Base-by-base conservation (phyloP, 1,140 invertebrate species). In the Archegozetes longisetosus region DNA sequence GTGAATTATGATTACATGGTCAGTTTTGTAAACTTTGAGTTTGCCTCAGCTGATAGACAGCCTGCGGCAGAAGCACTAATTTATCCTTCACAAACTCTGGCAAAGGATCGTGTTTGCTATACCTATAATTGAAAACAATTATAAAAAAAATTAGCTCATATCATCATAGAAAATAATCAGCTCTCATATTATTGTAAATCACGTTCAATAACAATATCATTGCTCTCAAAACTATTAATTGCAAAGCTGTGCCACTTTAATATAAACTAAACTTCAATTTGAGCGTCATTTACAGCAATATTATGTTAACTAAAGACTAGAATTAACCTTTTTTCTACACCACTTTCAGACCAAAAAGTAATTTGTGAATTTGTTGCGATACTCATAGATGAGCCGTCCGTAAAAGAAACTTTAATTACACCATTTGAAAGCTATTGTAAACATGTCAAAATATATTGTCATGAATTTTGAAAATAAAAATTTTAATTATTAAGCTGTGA, bases 351-450 rank as follows among this genome's bases (percentile, higher is more conserved):
- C 32, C 14, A 29, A 47, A 13, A 49, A 32, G 56, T 17, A 59
- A 60, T 3, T 29, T 60, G 2, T 28, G 58, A 60, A 12, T 58
- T 22, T 28, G 12, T 20, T 25, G n/a, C 20, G 24, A 22, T 27
- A 40, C 17, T n/a, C 26, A 60, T 1, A 46, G 58, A 57, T 47
- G 58, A 60, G 22, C 58, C 58, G 28, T 60, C 58, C n/a, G 29
- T 32, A 59, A 60, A 60, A 24, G 32, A 32, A 4, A 60, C 58
- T 47, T 60, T 55, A 28, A 60, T 29, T 4, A 47, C 46, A 26
- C 58, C 58, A 59, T 55, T 60, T 22, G 53, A 20, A 20, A 60
- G 48, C 58, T 60, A 9, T 14, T 26, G 20, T 23, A 50, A 23
- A 24, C 3, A 60, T 12, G 25, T 50, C 55, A 56, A 40, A 40